Conservation (phyloP, 2,888 invertebrate genomes). For the Cephus nigrinus region DNA sequence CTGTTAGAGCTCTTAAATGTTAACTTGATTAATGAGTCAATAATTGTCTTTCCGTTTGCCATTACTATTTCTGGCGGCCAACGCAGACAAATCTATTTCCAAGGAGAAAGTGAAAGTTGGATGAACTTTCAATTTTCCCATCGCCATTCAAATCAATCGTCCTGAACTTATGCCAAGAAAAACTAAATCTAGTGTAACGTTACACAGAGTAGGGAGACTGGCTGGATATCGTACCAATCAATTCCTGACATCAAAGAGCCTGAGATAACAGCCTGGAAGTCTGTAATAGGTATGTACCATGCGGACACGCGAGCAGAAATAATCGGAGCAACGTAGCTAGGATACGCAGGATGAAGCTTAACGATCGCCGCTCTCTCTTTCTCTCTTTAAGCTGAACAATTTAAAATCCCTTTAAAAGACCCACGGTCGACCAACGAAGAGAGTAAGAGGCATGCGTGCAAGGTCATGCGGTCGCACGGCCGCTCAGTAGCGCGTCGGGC, state of each 20-base stretch:
- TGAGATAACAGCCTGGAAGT: not conserved
- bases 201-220: not conserved
- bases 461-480: constrained; percentile 42
- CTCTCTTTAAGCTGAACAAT: constrained; percentile 10
- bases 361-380: constrained; percentile 14
- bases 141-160: not conserved
- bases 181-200: not conserved
- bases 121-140: not conserved
- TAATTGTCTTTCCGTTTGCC: not conserved
- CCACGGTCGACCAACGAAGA: not conserved
- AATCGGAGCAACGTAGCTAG: not conserved
- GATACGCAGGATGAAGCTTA: not conserved
- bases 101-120: not conserved
- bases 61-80: not conserved
- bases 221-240: not conserved
- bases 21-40: not conserved
- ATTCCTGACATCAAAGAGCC: not conserved
- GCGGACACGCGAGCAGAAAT: not conserved
- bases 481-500: constrained; percentile 47
- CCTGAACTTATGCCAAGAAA: not conserved
- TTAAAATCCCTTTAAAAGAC: constrained; percentile 20
- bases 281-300: not conserved
- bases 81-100: too few species aligned
- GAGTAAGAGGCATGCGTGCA: not conserved
- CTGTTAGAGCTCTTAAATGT: not conserved